Evolutionary conservation across 2,797 vertebrate species (phyloP), one percentile per base, ranked within the genome.

Genomic region (Rhincodon typus): DNA sequence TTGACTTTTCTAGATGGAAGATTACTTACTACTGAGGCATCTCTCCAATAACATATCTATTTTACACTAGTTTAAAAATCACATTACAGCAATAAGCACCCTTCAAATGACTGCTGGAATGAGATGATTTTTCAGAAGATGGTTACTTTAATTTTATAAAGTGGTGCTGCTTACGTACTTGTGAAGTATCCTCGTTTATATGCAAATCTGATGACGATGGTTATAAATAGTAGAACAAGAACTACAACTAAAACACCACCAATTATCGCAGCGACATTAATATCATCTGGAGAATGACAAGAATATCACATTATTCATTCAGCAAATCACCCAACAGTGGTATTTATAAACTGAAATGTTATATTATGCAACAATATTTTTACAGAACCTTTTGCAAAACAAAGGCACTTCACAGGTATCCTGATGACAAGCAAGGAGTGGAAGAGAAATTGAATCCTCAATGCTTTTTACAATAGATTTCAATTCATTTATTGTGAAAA

Each of bases 241-340:
- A 98, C 96, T 30, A 98, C 98, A 46, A 98, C 98, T 95, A 98
- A 96, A 2, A 98, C 97, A 94, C 99, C 99, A 21, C 98, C 98
- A 34, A 98, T 97, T 96, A 99, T 99, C 95, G 98, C 98, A 0
- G 98, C 98, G 3, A 99, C 98, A 96, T 99, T 99, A 70, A 99
- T 97, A 96, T 99, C 98, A 97, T 99, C 99, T 99, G 97, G 38
- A 88, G 57, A 25, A 57, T 42, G n/a, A 50, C 27, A 87, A 96
- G 38, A 42, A 95, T 53, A 94, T 62, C n/a, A 95, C 34, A 95
- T 53, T 77, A 50, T 79, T 34, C 94, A 95, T 42, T 34, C 46
- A 57, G 38, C 27, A 69, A 62, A 67, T 42, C 34, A 46, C 57
- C 67, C n/a, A 69, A 21, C 62, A 93, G 23, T 25, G 38, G 12